Evolutionary conservation across 2,113 vertebrate genomes (phyloP).

Genomic region (Oryzias javanicus): DNA sequence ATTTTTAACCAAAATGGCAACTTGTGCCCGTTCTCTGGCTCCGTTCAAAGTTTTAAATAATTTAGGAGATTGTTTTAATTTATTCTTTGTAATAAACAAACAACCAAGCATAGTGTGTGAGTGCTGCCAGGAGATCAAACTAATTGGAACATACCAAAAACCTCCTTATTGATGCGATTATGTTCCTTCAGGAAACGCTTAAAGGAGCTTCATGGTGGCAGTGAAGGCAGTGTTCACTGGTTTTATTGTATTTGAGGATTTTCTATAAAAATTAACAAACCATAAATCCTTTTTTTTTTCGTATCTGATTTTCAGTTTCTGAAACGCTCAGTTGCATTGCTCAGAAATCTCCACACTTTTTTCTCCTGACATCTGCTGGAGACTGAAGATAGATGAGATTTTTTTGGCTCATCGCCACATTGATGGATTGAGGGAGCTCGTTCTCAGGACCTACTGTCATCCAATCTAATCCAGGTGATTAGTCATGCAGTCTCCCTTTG

Average conservation of each 20-base stretch:
- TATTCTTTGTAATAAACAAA: background rate
- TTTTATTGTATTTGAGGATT: background rate
- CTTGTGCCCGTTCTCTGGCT: too few species aligned
- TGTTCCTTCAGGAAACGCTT: background rate
- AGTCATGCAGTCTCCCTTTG: constrained; percentile 68
- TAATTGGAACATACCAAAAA: background rate
- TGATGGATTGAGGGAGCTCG: constrained; percentile 46
- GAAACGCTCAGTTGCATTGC: background rate
- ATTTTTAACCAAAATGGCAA: too few species aligned
- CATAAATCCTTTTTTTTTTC: background rate
- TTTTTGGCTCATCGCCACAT: constrained; percentile 19
- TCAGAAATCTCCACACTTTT: background rate
- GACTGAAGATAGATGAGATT: constrained; percentile 26
- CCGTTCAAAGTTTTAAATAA: too few species aligned
- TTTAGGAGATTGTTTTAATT: background rate
- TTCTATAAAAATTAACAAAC: background rate
- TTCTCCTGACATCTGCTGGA: constrained; percentile 10
- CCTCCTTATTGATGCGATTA: background rate
- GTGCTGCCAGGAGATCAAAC: background rate
- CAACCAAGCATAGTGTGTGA: background rate
- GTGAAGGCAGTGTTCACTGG: too few species aligned
- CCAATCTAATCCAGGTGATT: constrained; percentile 66
- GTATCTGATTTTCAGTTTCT: background rate
- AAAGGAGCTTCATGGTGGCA: background rate
- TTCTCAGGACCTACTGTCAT: constrained; percentile 61